Evolutionary conservation across 2,113 vertebrate species (phyloP).

Genomic region (Tylochromis polylepis): DNA sequence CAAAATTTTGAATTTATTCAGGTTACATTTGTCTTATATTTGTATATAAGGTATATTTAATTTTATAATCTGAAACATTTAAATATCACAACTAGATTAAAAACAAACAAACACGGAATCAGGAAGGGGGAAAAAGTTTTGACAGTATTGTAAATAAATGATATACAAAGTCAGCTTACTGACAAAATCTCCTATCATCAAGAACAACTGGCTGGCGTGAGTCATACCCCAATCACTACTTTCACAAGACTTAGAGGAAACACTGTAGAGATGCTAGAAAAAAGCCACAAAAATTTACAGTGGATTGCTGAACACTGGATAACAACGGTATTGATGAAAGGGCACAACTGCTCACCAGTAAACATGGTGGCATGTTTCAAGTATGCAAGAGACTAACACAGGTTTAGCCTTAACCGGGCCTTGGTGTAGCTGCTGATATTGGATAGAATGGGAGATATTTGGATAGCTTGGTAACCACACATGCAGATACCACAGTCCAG

Average conservation of each 20-base stretch:
- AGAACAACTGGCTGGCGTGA: not conserved
- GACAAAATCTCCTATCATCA: not conserved
- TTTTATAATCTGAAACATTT: not conserved
- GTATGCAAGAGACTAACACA: not conserved
- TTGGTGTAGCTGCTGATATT: not conserved
- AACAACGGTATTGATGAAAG: not conserved
- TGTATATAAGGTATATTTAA: not conserved
- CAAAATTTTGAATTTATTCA: not conserved
- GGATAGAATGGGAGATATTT: not conserved
- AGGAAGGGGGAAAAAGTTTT: rapidly evolving
- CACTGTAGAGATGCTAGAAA: not conserved
- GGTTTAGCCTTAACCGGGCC: not conserved
- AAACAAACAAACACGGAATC: not conserved
- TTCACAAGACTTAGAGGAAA: not conserved
- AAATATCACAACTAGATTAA: not conserved
- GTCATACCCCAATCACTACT: not conserved
- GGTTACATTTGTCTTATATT: not conserved
- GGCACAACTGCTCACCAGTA: not conserved
- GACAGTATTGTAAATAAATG: not conserved
- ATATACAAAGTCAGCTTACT: not conserved
- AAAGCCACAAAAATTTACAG: rapidly evolving
- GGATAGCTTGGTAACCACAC: not conserved
- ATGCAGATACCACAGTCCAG: not conserved
- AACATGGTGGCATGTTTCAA: not conserved
- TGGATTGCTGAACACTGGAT: not conserved